Base-by-base conservation (phyloP, 1,140 invertebrate genomes). In the Liolophura sinensis region DNA sequence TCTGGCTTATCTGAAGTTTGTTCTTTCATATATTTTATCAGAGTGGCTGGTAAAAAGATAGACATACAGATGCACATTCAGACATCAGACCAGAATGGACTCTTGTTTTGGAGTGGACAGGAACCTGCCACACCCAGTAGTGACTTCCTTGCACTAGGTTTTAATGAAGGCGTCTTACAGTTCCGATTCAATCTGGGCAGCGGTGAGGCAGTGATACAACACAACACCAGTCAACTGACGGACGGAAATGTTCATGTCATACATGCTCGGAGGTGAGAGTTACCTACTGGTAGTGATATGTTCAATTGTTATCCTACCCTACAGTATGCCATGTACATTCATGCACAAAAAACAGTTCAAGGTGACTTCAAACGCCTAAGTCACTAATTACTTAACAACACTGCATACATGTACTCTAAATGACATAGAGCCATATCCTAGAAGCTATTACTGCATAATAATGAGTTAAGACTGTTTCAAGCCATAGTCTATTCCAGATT, bases 241-340 rank as follows among this genome's bases (percentile, higher is more conserved):
- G 94, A 97, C 84, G 94, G 94, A 61, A 87, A 93, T 50, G 97
- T 95, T 95, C 95, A 98, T 84, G 88, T 92, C 67, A 89, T 96
- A 27, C 88, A 91, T 83, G 92, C 92, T 40, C 90, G 93, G 46
- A 93, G 95, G 95, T 96, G 86, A 83, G 76, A 57, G 52, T 62
- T 57, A n/a, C n/a, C n/a, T n/a, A n/a, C n/a, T n/a, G n/a, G n/a
- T n/a, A n/a, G n/a, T n/a, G n/a, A n/a, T n/a, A n/a, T n/a, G n/a
- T n/a, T n/a, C n/a, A n/a, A n/a, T n/a, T n/a, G n/a, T n/a, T n/a
- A n/a, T n/a, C n/a, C n/a, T n/a, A n/a, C n/a, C n/a, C n/a, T n/a
- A n/a, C n/a, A n/a, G n/a, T n/a, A n/a, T n/a, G n/a, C n/a, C n/a
- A n/a, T n/a, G n/a, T n/a, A n/a, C n/a, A n/a, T n/a, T n/a, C n/a